Evolutionary conservation across 2,888 invertebrate species (phyloP).

Genomic region (Drosophila kokeensis): DNA sequence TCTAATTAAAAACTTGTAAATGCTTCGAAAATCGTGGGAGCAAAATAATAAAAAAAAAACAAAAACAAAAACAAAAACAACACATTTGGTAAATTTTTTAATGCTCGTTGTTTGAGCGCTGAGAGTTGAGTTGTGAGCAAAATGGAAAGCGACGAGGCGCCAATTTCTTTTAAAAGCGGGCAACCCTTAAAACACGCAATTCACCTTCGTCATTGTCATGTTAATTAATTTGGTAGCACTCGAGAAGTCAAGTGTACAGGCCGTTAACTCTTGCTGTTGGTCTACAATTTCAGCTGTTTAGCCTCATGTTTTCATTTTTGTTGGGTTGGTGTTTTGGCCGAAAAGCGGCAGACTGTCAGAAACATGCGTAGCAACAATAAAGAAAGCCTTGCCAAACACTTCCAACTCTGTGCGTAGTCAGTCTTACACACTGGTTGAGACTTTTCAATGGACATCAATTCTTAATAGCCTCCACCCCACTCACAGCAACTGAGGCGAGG

Average conservation of each 20-base stretch:
- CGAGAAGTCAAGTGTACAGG: constrained; percentile 69
- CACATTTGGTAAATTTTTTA: constrained; percentile 31
- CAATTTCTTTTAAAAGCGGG: constrained; percentile 26
- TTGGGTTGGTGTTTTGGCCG: not conserved
- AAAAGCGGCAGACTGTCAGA: constrained; percentile 61
- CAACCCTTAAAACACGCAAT: constrained; percentile 65
- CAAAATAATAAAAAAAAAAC: constrained; percentile 13
- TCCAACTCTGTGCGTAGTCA: constrained; percentile 6
- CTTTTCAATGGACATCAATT: constrained; percentile 76
- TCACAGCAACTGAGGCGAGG: not conserved
- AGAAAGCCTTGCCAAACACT: constrained; percentile 35
- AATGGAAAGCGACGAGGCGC: constrained; percentile 16
- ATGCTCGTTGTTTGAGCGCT: constrained; percentile 10
- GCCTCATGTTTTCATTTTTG: constrained; percentile 3
- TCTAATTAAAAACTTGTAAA: constrained; percentile 76
- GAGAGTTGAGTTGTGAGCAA: not conserved
- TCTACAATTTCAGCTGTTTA: constrained; percentile 33
- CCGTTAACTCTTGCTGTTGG: constrained; percentile 20
- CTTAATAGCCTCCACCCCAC: constrained; percentile 47
- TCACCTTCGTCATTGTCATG: constrained; percentile 83
- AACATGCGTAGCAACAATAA: constrained; percentile 58
- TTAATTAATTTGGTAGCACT: constrained; percentile 79
- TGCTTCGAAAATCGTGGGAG: constrained; percentile 24
- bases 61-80: constrained; percentile 6
- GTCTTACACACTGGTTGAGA: constrained; percentile 68